A percentile compares a stretch with the other conserved stretches of the same genome.
phyloP scores from a whole-genome alignment of 2,888 invertebrate genomes.

The Meta bourneti region DNA sequence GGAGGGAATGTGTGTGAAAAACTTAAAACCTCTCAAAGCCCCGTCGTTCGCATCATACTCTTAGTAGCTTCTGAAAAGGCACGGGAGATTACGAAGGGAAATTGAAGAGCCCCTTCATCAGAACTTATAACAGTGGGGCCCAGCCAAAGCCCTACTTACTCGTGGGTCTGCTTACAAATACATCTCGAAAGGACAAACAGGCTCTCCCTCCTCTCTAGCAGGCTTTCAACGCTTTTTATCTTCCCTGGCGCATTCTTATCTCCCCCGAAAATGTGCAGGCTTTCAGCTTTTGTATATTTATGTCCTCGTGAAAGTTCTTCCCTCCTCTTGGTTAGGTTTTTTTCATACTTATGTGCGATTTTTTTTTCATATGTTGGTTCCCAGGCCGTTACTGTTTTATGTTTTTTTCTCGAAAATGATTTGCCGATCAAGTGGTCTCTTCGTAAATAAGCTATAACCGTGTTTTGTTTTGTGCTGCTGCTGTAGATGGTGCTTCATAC shows the following conservation, averaged over 20 bases:
- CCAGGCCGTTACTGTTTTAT: background rate
- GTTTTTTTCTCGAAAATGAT: no score
- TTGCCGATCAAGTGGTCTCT: no score
- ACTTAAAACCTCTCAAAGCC: background rate
- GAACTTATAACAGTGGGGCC: background rate
- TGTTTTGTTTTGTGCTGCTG: no score
- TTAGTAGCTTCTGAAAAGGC: background rate
- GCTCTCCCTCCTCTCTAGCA: background rate
- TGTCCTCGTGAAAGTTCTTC: slow-evolving; percentile 47
- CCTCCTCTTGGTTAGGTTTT: background rate
- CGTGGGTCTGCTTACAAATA: slow-evolving; percentile 55
- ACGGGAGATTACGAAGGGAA: slow-evolving; percentile 1
- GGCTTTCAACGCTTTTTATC: slow-evolving; percentile 70
- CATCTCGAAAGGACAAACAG: slow-evolving; percentile 13
- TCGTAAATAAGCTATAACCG: no score
- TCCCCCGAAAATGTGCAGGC: slow-evolving; percentile 54
- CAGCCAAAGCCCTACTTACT: slow-evolving; percentile 13
- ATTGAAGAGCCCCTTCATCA: slow-evolving; percentile 44
- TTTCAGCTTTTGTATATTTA: slow-evolving; percentile 69
- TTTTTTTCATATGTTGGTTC: slow-evolving; percentile 5
- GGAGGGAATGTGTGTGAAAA: background rate
- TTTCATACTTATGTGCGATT: background rate
- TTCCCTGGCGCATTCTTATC: slow-evolving; percentile 59
- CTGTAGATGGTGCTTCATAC: no score
- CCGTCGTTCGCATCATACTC: no score